Conservation (phyloP, 2,888 invertebrate genomes). For the Chesias legatella region DNA sequence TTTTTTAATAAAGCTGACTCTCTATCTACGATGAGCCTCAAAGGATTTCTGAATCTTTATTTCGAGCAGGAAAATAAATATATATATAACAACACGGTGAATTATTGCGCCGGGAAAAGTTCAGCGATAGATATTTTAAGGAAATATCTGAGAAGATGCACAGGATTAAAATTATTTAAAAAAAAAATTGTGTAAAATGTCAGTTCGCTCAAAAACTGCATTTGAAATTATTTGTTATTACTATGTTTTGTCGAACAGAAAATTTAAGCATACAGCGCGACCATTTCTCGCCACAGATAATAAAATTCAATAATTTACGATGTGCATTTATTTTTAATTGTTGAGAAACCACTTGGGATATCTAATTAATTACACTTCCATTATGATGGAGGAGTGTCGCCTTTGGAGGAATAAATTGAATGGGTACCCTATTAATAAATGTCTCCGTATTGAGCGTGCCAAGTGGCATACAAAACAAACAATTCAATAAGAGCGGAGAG, state of each 20-base stretch:
- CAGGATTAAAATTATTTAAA: no score
- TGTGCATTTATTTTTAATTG: background rate
- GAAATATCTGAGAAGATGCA: background rate
- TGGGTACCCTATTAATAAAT: constrained; percentile 32
- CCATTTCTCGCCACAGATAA: no score
- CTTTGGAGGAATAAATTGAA: constrained; percentile 31
- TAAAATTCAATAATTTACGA: no score
- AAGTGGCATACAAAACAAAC: constrained; percentile 37
- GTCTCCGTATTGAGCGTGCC: constrained; percentile 33
- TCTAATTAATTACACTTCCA: constrained; percentile 29
- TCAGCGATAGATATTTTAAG: background rate
- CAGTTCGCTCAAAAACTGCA: no score
- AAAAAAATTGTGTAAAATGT: no score
- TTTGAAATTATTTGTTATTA: no score
- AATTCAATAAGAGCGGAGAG: constrained; percentile 33
- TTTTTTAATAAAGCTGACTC: constrained; percentile 21
- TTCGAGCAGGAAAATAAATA: constrained; percentile 10
- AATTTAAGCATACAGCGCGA: no score
- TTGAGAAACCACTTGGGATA: constrained; percentile 15
- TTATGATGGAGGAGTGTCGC: constrained; percentile 26
- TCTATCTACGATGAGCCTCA: constrained; percentile 19
- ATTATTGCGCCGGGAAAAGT: constrained; percentile 1
- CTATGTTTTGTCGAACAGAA: no score
- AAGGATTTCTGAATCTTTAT: constrained; percentile 20
- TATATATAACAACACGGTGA: constrained; percentile 6